Evolutionary conservation across 2,797 vertebrate species (phyloP).

Genomic region (Acridotheres tristis): DNA sequence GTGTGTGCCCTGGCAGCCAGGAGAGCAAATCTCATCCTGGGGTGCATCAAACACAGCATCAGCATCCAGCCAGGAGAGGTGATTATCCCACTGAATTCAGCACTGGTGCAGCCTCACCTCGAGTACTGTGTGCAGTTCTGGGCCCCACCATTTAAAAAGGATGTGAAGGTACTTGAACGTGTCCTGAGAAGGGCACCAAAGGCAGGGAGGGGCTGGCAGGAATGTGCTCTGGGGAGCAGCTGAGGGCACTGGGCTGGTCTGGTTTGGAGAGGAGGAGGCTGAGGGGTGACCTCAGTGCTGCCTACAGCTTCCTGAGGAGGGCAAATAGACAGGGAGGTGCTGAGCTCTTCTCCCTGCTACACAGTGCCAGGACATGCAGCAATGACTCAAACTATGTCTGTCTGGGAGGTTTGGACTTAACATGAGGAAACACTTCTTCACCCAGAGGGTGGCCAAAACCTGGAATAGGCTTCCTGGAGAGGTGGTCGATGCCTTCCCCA

Average conservation of each 20-base stretch:
- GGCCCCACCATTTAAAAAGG: neutral
- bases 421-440: neutral
- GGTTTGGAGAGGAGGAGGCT: neutral
- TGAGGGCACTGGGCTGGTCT: neutral
- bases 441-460: neutral
- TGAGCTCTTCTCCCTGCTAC: neutral
- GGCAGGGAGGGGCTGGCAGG: neutral
- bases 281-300: neutral
- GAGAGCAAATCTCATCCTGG: neutral
- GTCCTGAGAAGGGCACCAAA: neutral
- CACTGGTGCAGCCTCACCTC: neutral
- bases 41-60: neutral
- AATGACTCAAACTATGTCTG: neutral
- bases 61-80: neutral
- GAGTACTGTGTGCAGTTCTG: neutral
- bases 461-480: neutral
- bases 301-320: neutral
- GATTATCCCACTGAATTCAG: neutral
- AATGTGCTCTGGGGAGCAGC: neutral
- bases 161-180: neutral
- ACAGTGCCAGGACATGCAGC: neutral
- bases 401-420: neutral
- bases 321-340: neutral
- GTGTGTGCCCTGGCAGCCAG: neutral
- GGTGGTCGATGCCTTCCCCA: accelerated